These are phyloP conservation scores for Heteropelma amictum DNA, from an alignment of 2,888 invertebrate genomes.

Conservation along the genomic window DNA sequence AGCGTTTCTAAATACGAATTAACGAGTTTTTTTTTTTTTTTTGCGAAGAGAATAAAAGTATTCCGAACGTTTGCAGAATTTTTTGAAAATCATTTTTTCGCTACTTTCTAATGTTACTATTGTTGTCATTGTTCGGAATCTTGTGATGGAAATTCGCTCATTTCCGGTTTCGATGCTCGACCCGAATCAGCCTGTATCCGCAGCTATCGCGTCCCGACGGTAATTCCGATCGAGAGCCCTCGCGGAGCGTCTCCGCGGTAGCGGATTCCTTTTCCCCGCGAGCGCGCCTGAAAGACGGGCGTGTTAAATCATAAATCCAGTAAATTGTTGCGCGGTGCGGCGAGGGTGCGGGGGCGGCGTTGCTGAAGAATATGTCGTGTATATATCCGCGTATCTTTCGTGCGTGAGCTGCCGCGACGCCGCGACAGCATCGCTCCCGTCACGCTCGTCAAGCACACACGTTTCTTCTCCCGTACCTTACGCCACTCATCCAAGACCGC, in stretches of 20 bases:
- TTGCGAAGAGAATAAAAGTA: too few relatives aligned
- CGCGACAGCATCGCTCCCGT: slow-evolving; percentile 63
- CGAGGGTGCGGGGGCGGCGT: slow-evolving; percentile 59
- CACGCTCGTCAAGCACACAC: slow-evolving; percentile 61
- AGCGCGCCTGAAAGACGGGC: slow-evolving; percentile 67
- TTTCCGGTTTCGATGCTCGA: too few relatives aligned
- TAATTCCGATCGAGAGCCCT: neutral
- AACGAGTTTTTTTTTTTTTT: too few relatives aligned
- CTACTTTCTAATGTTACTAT: too few relatives aligned
- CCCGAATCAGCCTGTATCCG: too few relatives aligned
- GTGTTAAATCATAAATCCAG: slow-evolving; percentile 73
- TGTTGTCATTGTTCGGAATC: too few relatives aligned
- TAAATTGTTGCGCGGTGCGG: slow-evolving; percentile 66
- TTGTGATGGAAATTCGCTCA: too few relatives aligned
- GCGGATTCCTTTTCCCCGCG: slow-evolving; percentile 58
- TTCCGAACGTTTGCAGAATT: too few relatives aligned
- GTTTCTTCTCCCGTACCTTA: slow-evolving; percentile 27
- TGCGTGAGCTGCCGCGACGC: slow-evolving; percentile 50
- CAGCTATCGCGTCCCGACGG: slow-evolving; percentile 8
- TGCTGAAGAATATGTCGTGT: too few relatives aligned
- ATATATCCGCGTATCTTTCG: slow-evolving; percentile 64
- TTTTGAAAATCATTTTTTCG: too few relatives aligned
- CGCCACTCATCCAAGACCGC: slow-evolving; percentile 22
- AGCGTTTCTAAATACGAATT: too few relatives aligned
- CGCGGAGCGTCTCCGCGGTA: slow-evolving; percentile 51